These are phyloP conservation scores for Ladona fulva DNA, from an alignment of 1,140 invertebrate species.

Conservation along the genomic window DNA sequence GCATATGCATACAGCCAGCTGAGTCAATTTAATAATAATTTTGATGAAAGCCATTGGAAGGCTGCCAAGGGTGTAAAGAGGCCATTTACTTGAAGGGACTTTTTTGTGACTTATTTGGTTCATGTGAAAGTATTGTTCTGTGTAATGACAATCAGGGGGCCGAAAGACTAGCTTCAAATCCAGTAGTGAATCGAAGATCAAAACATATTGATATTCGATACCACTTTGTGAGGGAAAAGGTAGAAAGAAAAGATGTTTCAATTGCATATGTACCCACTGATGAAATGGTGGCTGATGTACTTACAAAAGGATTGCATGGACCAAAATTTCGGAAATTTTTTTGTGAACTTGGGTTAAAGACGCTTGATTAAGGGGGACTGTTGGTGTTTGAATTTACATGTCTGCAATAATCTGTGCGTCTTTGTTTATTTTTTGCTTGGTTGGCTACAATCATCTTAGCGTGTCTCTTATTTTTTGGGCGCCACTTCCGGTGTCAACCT, in stretches of 20 bases:
- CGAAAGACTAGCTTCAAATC: constrained; percentile 31
- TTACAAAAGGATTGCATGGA: too few relatives aligned
- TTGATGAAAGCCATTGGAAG: not conserved
- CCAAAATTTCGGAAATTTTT: too few relatives aligned
- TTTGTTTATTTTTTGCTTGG: too few relatives aligned
- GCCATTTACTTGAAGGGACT: too few relatives aligned
- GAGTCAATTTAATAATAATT: not conserved
- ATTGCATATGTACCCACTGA: constrained; percentile 21
- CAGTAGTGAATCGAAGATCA: constrained; percentile 29
- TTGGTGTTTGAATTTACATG: too few relatives aligned
- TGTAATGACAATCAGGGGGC: constrained; percentile 35
- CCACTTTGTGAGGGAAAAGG: constrained; percentile 26
- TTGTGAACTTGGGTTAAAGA: not conserved
- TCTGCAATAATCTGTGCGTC: too few relatives aligned
- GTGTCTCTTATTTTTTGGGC: too few relatives aligned
- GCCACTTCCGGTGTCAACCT: too few relatives aligned
- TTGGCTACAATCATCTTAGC: too few relatives aligned
- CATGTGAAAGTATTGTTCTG: too few relatives aligned
- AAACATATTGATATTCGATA: constrained; percentile 31
- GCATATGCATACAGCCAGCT: not conserved
- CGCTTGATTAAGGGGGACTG: too few relatives aligned
- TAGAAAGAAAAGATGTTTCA: constrained; percentile 12
- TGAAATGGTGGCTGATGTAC: constrained; percentile 20
- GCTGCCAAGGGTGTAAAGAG: not conserved
- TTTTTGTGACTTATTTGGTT: not conserved